Percentiles rank a stretch among this genome's conserved stretches.
These are phyloP conservation scores for Cataglyphis hispanica DNA, from an alignment of 1,140 invertebrate genomes.

Conservation along the genomic window DNA sequence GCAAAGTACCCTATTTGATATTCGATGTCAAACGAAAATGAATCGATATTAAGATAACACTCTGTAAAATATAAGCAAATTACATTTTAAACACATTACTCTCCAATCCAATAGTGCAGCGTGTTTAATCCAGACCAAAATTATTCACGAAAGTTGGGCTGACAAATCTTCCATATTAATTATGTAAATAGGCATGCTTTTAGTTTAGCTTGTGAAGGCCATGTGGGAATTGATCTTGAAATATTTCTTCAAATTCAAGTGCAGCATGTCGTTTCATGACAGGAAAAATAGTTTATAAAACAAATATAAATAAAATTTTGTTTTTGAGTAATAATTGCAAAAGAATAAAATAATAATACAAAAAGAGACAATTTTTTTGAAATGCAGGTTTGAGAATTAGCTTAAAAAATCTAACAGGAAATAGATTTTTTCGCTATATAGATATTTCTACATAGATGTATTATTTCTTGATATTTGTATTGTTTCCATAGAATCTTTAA, in stretches of 20 bases:
- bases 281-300: background rate
- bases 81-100: background rate
- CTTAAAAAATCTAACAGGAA: background rate
- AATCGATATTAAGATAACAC: background rate
- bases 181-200: conserved; percentile 20
- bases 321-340: background rate
- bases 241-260: conserved; percentile 15
- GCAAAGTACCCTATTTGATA: background rate
- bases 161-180: conserved; percentile 37
- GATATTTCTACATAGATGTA: background rate
- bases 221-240: conserved; percentile 29
- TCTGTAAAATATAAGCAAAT: background rate
- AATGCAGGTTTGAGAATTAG: background rate
- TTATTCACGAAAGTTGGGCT: background rate
- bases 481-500: background rate
- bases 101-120: background rate
- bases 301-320: conserved; percentile 18
- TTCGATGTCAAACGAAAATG: background rate
- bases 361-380: no score
- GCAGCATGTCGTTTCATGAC: background rate
- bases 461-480: background rate
- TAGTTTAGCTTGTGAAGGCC: background rate
- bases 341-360: background rate
- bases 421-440: background rate
- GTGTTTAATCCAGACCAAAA: background rate